Conservation (phyloP, 2,888 invertebrate species). For the Macaria liturata region DNA sequence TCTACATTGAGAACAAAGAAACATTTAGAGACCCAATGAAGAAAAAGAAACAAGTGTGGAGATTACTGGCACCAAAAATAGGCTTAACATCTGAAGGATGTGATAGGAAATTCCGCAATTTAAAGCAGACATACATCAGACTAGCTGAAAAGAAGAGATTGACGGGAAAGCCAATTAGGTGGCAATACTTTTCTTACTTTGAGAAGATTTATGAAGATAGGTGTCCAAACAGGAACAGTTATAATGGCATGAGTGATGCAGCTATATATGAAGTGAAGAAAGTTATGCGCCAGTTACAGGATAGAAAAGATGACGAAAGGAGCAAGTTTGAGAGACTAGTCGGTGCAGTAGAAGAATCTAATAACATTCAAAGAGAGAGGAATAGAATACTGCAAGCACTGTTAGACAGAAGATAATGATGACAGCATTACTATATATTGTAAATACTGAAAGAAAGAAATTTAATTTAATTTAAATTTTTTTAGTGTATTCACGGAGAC, state of each 20-base stretch:
- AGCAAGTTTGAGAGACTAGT: constrained; percentile 63
- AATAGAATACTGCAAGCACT: constrained; percentile 68
- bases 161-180: constrained; percentile 59
- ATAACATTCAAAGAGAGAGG: constrained; percentile 68
- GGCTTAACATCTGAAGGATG: constrained; percentile 67
- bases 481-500: no score
- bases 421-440: not conserved
- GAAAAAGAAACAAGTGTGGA: constrained; percentile 69
- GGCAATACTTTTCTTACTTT: constrained; percentile 72
- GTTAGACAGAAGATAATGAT: constrained; percentile 46
- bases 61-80: constrained; percentile 54
- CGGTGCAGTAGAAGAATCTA: constrained; percentile 63
- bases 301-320: constrained; percentile 47
- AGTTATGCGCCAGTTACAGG: constrained; percentile 49
- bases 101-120: constrained; percentile 70
- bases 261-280: constrained; percentile 54
- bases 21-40: constrained; percentile 64
- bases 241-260: constrained; percentile 42
- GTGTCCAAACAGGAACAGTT: constrained; percentile 1
- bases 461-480: no score
- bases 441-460: no score
- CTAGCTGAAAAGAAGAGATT: constrained; percentile 58
- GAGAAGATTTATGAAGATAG: constrained; percentile 63
- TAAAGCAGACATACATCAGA: constrained; percentile 72
- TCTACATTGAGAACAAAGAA: constrained; percentile 65